Percentiles rank a stretch among this genome's conserved stretches.
Evolutionary conservation across 2,888 invertebrate genomes (phyloP).

Genomic region (Ernsta delagoae): DNA sequence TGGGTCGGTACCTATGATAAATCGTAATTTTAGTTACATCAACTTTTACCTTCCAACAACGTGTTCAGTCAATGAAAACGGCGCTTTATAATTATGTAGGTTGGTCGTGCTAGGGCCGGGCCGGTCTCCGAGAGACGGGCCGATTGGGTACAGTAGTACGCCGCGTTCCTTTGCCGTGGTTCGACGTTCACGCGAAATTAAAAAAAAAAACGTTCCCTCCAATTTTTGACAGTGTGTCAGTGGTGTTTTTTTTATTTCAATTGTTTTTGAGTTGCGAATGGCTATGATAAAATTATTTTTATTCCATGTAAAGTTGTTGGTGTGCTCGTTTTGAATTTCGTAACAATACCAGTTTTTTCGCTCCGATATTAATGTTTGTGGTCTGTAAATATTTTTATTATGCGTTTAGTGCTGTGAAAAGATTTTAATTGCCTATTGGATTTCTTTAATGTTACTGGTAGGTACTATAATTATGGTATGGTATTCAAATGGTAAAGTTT

Average conservation of each 20-base stretch:
- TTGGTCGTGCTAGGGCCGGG: conserved; percentile 25
- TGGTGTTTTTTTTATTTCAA: conserved; percentile 13
- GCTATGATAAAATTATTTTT: too few species aligned
- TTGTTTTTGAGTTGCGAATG: too few species aligned
- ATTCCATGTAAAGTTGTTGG: neutral
- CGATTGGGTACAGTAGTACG: conserved; percentile 49
- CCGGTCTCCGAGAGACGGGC: conserved; percentile 40
- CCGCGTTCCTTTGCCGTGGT: conserved; percentile 50
- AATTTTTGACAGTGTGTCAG: conserved; percentile 47
- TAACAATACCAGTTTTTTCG: conserved; percentile 10
- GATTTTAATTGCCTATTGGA: conserved; percentile 41
- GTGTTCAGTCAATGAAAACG: conserved; percentile 40
- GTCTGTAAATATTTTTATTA: conserved; percentile 33
- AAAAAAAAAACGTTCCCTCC: conserved; percentile 47
- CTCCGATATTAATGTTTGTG: conserved; percentile 12
- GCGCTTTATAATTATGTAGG: conserved; percentile 41
- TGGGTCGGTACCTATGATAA: too few species aligned
- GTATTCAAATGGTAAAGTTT: conserved; percentile 10
- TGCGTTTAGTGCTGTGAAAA: conserved; percentile 40
- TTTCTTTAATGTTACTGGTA: conserved; percentile 34
- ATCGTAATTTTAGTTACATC: neutral
- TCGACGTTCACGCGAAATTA: conserved; percentile 42
- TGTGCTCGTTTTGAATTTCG: neutral
- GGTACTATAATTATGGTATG: conserved; percentile 6
- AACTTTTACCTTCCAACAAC: conserved; percentile 17